These are phyloP conservation scores for Osedax frankpressi DNA, from an alignment of 2,888 invertebrate species.

Conservation along the genomic window DNA sequence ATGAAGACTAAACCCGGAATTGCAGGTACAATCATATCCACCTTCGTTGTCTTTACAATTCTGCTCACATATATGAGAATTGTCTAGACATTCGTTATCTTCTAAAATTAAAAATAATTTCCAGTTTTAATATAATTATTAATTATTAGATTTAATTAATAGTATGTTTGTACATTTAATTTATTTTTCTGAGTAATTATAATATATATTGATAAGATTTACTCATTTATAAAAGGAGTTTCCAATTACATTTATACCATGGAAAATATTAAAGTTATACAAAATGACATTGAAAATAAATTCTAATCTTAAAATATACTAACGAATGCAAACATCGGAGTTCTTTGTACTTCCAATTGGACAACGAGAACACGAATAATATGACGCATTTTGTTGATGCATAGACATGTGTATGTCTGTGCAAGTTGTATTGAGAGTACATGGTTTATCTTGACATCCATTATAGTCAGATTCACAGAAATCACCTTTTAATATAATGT, in stretches of 20 bases:
- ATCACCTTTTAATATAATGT: conserved; percentile 20
- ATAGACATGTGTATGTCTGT: conserved; percentile 22
- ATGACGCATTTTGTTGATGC: conserved; percentile 6
- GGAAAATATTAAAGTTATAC: no score
- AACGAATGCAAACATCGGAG: conserved; percentile 1
- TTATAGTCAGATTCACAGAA: conserved; percentile 25
- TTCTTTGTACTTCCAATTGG: conserved; percentile 19
- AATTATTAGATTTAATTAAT: no score
- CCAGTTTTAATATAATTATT: no score
- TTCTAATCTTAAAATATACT: neutral
- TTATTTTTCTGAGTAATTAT: no score
- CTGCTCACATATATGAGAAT: neutral
- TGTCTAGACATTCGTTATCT: neutral
- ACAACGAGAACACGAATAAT: conserved; percentile 16
- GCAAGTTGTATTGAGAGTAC: conserved; percentile 23
- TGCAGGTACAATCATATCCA: neutral
- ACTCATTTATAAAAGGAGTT: no score
- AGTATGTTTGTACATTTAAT: no score
- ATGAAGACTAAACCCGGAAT: neutral
- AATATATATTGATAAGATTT: no score
- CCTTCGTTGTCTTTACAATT: neutral
- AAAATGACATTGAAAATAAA: no score
- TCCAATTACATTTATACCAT: no score
- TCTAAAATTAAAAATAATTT: no score
- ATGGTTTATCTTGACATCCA: conserved; percentile 26